phyloP scores from a whole-genome alignment of 2,888 invertebrate species.

The Corbicula japonica region DNA sequence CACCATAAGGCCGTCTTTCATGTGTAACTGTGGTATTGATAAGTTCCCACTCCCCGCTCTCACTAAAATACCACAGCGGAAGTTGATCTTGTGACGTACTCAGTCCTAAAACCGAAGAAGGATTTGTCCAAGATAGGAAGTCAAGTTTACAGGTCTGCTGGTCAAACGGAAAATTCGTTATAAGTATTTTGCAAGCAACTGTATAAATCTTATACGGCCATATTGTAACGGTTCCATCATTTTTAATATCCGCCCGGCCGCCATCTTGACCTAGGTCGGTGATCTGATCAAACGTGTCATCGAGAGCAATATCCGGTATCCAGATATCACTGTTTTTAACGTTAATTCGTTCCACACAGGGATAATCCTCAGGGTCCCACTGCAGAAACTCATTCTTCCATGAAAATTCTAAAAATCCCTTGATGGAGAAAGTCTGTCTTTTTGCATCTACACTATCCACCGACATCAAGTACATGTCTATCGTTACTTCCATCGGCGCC shows the following conservation, averaged over 20 bases:
- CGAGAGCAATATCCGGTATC: constrained; percentile 57
- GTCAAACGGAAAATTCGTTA: constrained; percentile 67
- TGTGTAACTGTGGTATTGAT: background rate
- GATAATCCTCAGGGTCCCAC: constrained; percentile 44
- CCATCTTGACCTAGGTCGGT: constrained; percentile 59
- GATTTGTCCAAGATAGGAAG: constrained; percentile 62
- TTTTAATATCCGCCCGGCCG: constrained; percentile 43
- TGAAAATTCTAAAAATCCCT: constrained; percentile 55
- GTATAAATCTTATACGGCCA: constrained; percentile 61
- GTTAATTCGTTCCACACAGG: constrained; percentile 48
- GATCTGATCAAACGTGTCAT: constrained; percentile 49
- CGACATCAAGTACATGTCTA: constrained; percentile 60
- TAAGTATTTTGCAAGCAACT: constrained; percentile 49
- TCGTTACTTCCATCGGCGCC: constrained; percentile 32
- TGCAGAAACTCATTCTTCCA: constrained; percentile 63
- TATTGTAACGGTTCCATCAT: constrained; percentile 53
- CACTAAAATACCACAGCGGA: constrained; percentile 23
- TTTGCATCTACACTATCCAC: constrained; percentile 64
- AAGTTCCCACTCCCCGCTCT: constrained; percentile 52
- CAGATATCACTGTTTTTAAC: constrained; percentile 58
- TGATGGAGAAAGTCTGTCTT: constrained; percentile 55
- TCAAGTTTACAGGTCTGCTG: constrained; percentile 65
- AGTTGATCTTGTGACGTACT: background rate
- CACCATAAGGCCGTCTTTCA: constrained; percentile 11
- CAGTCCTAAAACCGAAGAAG: constrained; percentile 29